Evolutionary conservation across 2,113 vertebrate genomes (phyloP).

Genomic region (Plecturocebus donacophilus): DNA sequence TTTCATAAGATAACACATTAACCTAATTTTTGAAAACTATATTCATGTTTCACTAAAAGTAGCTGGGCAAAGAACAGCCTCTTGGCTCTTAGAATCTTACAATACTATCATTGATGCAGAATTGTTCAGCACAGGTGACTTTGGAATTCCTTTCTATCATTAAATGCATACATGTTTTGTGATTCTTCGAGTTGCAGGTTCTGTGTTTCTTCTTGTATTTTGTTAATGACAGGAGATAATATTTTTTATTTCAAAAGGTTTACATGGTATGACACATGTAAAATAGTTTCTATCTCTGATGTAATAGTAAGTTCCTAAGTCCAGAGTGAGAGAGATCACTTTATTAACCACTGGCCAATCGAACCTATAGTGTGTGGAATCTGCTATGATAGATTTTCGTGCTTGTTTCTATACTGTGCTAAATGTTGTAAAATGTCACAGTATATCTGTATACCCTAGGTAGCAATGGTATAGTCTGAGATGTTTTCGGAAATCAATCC

Average conservation of each 20-base stretch:
- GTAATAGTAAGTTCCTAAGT: background rate
- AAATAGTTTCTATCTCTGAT: background rate
- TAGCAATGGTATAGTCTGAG: background rate
- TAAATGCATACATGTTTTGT: background rate
- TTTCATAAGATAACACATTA: conserved; percentile 5
- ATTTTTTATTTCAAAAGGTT: background rate
- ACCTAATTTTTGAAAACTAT: conserved; percentile 37
- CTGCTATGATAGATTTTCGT: background rate
- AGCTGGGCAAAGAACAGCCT: background rate
- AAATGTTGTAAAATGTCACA: background rate
- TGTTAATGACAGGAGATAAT: background rate
- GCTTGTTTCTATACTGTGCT: background rate
- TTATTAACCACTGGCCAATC: accelerated
- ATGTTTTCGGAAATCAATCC: background rate
- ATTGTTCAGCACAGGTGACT: background rate
- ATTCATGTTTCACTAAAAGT: background rate
- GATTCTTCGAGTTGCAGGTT: background rate
- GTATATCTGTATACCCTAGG: background rate
- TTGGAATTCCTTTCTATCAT: background rate
- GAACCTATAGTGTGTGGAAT: background rate
- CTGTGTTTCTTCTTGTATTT: background rate
- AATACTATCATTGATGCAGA: background rate
- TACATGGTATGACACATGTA: background rate
- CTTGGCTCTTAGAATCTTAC: background rate
- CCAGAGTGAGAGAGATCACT: too few relatives aligned